These are phyloP conservation scores for Hylaea fasciaria DNA, from an alignment of 2,888 invertebrate species.

Conservation along the genomic window DNA sequence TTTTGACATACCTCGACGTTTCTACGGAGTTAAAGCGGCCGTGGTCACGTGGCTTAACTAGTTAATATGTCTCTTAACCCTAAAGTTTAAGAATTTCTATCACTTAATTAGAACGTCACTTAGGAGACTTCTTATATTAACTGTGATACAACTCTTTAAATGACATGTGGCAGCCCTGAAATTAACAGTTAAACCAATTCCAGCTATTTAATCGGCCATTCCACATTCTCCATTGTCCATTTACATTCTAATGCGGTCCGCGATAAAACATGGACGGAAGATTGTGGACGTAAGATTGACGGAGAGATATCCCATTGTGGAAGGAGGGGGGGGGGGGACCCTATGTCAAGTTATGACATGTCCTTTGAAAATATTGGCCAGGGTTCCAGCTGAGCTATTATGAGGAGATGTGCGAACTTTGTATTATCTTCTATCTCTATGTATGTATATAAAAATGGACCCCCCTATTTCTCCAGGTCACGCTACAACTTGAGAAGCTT, in stretches of 20 bases:
- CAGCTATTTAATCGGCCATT: constrained; percentile 33
- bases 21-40: too few relatives aligned
- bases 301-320: constrained; percentile 26
- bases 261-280: constrained; percentile 32
- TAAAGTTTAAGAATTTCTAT: too few relatives aligned
- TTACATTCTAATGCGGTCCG: constrained; percentile 39
- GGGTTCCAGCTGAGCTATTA: constrained; percentile 2
- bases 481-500: too few relatives aligned
- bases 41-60: too few relatives aligned
- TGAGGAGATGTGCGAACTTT: background rate
- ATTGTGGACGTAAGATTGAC: constrained; percentile 35
- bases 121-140: too few relatives aligned
- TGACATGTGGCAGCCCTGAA: constrained; percentile 19
- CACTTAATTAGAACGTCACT: too few relatives aligned
- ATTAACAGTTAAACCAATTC: constrained; percentile 32
- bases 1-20: too few relatives aligned
- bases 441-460: too few relatives aligned
- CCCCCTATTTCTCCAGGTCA: too few relatives aligned
- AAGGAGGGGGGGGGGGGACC: background rate
- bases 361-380: constrained; percentile 27
- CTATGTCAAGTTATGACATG: constrained; percentile 7
- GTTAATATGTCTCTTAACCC: too few relatives aligned
- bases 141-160: too few relatives aligned
- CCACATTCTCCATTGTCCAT: constrained; percentile 42
- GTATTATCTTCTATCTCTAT: too few relatives aligned